phyloP scores from a whole-genome alignment of 2,797 vertebrate genomes.

The Sarcoramphus papa region DNA sequence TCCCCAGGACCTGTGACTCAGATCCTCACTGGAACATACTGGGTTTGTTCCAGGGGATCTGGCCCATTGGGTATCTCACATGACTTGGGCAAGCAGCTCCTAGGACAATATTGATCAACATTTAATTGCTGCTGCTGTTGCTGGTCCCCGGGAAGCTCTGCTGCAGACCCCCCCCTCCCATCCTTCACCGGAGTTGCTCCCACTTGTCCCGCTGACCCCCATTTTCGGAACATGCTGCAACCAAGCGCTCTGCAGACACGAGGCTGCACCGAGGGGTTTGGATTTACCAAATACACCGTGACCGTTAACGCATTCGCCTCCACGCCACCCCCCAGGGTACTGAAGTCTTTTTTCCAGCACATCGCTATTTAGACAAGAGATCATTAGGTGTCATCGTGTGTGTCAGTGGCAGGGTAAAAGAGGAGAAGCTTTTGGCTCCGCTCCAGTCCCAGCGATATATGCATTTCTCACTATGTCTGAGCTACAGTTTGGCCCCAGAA shows the following conservation, averaged over 20 bases:
- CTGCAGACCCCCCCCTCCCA: background rate
- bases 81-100: background rate
- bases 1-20: background rate
- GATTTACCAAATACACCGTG: background rate
- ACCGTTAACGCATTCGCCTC: background rate
- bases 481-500: background rate
- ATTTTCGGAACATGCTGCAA: background rate
- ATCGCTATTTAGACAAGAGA: background rate
- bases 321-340: background rate
- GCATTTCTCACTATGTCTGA: background rate
- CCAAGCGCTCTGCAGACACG: background rate
- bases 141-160: background rate
- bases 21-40: background rate
- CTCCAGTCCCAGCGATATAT: background rate
- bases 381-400: constrained; percentile 25
- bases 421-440: background rate
- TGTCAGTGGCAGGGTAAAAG: background rate
- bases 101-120: background rate
- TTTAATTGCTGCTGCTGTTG: background rate
- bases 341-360: background rate
- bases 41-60: background rate
- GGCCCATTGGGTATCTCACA: background rate
- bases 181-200: background rate
- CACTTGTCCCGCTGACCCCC: fast-evolving
- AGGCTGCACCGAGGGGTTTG: background rate